These are phyloP conservation scores for Crotalus horridus DNA, from an alignment of 2,113 vertebrate genomes.

Conservation along the genomic window DNA sequence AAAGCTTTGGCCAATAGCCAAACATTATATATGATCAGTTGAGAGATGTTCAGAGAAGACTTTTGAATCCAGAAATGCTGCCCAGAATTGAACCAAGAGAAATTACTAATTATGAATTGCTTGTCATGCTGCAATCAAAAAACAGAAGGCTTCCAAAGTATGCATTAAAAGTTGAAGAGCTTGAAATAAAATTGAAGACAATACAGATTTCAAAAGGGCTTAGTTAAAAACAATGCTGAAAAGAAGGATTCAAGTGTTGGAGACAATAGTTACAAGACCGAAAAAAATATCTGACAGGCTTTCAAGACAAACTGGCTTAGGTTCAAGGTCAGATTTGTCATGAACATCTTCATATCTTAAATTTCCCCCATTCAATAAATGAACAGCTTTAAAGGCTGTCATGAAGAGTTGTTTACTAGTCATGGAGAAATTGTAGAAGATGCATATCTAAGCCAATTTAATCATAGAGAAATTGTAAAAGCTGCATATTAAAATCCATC, in stretches of 20 bases:
- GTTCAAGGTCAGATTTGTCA: neutral
- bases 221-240: neutral
- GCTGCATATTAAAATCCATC: neutral
- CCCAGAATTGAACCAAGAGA: neutral
- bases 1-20: neutral
- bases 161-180: neutral
- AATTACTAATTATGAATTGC: neutral
- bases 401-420: neutral
- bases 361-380: neutral
- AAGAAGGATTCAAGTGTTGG: neutral
- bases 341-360: neutral
- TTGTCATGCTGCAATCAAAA: neutral
- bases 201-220: neutral
- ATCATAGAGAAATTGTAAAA: neutral
- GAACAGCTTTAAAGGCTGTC: neutral
- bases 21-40: neutral
- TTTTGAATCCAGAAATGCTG: neutral
- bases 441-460: neutral
- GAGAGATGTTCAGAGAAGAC: neutral
- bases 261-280: neutral
- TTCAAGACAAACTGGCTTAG: neutral
- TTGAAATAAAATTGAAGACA: no score
- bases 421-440: neutral
- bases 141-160: neutral
- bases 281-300: neutral